Evolutionary conservation across 2,888 invertebrate species (phyloP), one percentile per base, ranked within the genome.

Genomic region (Ormyrus pomaceus): DNA sequence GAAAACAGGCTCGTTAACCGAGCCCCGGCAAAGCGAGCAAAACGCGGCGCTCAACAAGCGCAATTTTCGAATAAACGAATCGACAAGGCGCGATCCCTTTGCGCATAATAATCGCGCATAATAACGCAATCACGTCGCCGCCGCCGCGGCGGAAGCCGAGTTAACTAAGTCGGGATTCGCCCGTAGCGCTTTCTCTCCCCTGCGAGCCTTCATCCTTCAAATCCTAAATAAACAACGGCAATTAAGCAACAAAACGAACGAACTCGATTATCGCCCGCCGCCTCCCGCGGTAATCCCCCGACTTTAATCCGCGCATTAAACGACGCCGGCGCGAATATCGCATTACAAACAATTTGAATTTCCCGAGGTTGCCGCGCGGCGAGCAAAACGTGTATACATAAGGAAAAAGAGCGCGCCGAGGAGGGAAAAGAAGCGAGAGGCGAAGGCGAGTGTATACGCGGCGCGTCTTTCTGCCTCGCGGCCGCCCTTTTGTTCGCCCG

Each of bases 291-390:
- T 34, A 34, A 34, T 34, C 6, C 6, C 19, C 9, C 64, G 2
- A 34, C 34, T 19, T 75, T 70, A 80, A 80, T 80, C 79, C 79
- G 51, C 73, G 70, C 53, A 71, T 65, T 72, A 72, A 77, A 77
- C 71, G n/a, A 13, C 71, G 59, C 9, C 73, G 64, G 46, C 53
- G 59, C 11, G 58, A 68, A 73, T 34, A 34, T 80, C 69, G 78
- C 72, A 66, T 70, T 78, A 75, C 71, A 75, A 78, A 81, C 72
- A 78, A 81, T 77, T 81, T 81, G 81, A 81, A 77, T 81, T 80
- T 80, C 48, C 73, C 72, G 76, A 72, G 59, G 19, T 4, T 9
- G 6, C 4, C 55, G 50, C 19, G 11, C 13, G 62, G 10, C 45
- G 7, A 19, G 6, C 56, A 55, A 10, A n/a, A 10, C 65, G 19